Conservation (phyloP, 2,113 vertebrate genomes). For the Channa maculata region DNA sequence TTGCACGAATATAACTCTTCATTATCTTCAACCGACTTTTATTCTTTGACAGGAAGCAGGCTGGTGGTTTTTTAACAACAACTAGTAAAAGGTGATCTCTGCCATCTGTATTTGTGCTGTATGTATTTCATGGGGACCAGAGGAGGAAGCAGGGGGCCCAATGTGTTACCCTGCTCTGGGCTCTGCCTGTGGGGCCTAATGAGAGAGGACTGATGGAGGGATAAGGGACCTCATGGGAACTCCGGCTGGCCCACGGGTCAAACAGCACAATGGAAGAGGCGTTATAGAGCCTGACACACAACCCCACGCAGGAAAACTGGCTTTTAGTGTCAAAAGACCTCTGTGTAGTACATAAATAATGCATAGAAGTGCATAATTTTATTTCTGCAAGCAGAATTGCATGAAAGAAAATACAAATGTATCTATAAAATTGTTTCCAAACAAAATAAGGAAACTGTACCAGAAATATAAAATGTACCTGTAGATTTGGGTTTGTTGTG, state of each 20-base stretch:
- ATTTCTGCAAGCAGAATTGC: not conserved
- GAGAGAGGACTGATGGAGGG: conserved; percentile 79
- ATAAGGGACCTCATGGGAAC: conserved; percentile 79
- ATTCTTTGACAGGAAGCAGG: not conserved
- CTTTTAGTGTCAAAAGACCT: conserved; percentile 70
- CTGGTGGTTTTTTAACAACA: not conserved
- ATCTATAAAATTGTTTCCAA: not conserved
- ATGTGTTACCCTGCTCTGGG: conserved; percentile 63
- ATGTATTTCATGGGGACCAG: conserved; percentile 60
- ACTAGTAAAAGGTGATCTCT: conserved; percentile 41
- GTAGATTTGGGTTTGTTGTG: conserved; percentile 43
- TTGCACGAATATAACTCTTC: not conserved
- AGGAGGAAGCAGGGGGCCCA: conserved; percentile 56
- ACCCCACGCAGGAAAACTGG: conserved; percentile 71
- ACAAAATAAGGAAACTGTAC: not conserved
- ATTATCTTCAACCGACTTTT: not conserved
- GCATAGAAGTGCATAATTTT: conserved; percentile 38
- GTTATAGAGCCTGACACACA: conserved; percentile 76
- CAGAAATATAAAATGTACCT: conserved; percentile 43
- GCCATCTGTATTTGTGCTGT: conserved; percentile 60
- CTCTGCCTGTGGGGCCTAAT: conserved; percentile 78
- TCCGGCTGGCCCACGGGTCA: conserved; percentile 73
- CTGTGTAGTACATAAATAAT: conserved; percentile 55
- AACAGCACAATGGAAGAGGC: conserved; percentile 79
- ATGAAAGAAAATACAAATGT: not conserved